Percentiles rank a stretch among this genome's conserved stretches.
phyloP scores from a whole-genome alignment of 2,888 invertebrate genomes.

The Drosophila buzzatii region DNA sequence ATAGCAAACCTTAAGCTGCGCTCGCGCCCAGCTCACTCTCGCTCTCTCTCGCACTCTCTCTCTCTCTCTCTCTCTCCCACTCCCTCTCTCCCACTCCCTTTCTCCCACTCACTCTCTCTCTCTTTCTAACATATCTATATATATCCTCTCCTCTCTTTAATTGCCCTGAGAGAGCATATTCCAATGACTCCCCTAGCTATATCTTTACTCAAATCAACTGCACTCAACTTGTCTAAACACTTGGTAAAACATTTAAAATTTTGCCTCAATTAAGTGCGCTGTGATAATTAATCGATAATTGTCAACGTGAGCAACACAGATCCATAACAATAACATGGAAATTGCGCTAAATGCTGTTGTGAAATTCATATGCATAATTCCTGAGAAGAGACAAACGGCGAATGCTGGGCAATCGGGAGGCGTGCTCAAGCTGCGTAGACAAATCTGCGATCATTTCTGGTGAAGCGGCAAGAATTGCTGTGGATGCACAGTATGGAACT shows the following conservation, averaged over 20 bases:
- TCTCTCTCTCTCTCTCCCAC: not conserved
- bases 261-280: not conserved
- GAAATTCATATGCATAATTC: conserved; percentile 14
- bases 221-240: not conserved
- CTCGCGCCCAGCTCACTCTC: not conserved
- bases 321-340: conserved; percentile 1
- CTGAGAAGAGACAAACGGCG: conserved; percentile 3
- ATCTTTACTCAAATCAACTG: not conserved
- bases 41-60: too few species aligned
- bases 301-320: not conserved
- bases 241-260: not conserved
- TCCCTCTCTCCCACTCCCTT: not conserved
- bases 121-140: too few species aligned
- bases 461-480: conserved; percentile 21
- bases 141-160: not conserved
- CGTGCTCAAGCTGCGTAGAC: conserved; percentile 31
- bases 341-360: conserved; percentile 6
- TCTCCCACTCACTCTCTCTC: not conserved
- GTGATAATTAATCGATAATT: conserved; percentile 31
- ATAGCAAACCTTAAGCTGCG: not conserved
- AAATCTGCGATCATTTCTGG: conserved; percentile 32
- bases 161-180: not conserved
- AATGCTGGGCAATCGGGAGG: conserved; percentile 9
- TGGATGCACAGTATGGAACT: conserved; percentile 10
- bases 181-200: not conserved